phyloP scores from a whole-genome alignment of 2,113 vertebrate species.

The Alligator mississippiensis region DNA sequence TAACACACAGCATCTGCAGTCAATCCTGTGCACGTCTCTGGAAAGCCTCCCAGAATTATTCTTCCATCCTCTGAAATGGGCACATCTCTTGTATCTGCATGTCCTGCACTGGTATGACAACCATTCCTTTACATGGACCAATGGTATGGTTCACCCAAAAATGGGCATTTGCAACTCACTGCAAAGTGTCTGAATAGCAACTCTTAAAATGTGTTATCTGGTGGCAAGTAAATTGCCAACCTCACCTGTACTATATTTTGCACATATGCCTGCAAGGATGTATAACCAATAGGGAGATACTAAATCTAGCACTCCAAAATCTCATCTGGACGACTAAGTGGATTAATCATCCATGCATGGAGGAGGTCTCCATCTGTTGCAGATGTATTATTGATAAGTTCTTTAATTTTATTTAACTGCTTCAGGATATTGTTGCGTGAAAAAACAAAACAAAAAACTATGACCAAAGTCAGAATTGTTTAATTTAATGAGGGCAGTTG shows the following conservation, averaged over 20 bases:
- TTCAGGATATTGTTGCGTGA: background rate
- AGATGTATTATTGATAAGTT: slow-evolving; percentile 3
- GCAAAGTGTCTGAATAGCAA: background rate
- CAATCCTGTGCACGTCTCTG: rapidly evolving
- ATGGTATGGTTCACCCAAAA: background rate
- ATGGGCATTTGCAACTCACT: background rate
- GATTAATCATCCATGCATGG: background rate
- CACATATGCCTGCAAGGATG: rapidly evolving
- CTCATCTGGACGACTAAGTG: background rate
- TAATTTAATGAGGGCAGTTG: background rate
- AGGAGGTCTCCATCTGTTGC: slow-evolving; percentile 15
- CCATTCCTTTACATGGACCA: background rate
- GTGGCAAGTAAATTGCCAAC: background rate
- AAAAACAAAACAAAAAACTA: background rate
- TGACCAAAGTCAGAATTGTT: background rate
- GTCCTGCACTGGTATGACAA: background rate
- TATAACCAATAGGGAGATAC: background rate
- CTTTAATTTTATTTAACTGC: background rate
- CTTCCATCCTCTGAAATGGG: background rate
- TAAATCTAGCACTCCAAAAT: slow-evolving; percentile 2
- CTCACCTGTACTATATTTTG: rapidly evolving
- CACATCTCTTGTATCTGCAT: background rate
- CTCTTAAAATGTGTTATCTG: background rate
- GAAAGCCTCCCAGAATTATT: background rate
- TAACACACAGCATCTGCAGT: background rate